phyloP scores from a whole-genome alignment of 2,797 vertebrate species.

The Lemur catta region DNA sequence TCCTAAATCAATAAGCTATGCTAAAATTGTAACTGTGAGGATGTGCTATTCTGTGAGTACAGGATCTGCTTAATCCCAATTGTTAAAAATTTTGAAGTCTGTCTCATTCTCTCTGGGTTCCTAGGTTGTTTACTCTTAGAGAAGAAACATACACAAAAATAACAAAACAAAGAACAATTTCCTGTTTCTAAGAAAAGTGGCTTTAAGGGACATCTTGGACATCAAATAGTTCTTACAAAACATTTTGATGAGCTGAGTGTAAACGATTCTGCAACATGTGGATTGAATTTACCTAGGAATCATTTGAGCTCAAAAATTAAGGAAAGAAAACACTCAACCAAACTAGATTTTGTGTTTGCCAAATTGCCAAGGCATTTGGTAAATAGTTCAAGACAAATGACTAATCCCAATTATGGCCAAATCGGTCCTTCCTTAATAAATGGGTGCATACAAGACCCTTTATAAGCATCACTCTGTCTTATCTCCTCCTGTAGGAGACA shows the following conservation, averaged over 20 bases:
- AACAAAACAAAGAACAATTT: conserved; percentile 60
- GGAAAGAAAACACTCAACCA: conserved; percentile 30
- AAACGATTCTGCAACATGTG: conserved; percentile 67
- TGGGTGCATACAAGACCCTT: not conserved
- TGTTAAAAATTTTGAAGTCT: conserved; percentile 17
- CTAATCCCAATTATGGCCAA: not conserved
- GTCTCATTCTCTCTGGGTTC: not conserved
- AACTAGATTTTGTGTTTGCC: conserved; percentile 48
- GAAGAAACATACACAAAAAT: conserved; percentile 40
- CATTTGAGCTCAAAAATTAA: conserved; percentile 61
- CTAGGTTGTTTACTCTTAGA: conserved; percentile 51
- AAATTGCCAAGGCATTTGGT: conserved; percentile 37
- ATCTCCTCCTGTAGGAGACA: not conserved
- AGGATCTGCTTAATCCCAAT: not conserved
- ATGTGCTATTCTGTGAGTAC: not conserved
- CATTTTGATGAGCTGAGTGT: conserved; percentile 73
- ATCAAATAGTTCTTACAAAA: conserved; percentile 74
- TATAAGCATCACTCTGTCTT: not conserved
- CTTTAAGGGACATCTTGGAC: conserved; percentile 65
- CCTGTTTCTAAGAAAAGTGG: conserved; percentile 57
- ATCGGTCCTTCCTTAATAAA: conserved; percentile 32
- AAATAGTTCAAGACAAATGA: conserved; percentile 62
- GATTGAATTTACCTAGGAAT: conserved; percentile 71
- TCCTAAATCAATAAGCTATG: not conserved
- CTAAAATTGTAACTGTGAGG: not conserved